Percentiles rank a stretch among this genome's conserved stretches.
Evolutionary conservation across 2,113 vertebrate genomes (phyloP).

Genomic region (Alosa alosa): DNA sequence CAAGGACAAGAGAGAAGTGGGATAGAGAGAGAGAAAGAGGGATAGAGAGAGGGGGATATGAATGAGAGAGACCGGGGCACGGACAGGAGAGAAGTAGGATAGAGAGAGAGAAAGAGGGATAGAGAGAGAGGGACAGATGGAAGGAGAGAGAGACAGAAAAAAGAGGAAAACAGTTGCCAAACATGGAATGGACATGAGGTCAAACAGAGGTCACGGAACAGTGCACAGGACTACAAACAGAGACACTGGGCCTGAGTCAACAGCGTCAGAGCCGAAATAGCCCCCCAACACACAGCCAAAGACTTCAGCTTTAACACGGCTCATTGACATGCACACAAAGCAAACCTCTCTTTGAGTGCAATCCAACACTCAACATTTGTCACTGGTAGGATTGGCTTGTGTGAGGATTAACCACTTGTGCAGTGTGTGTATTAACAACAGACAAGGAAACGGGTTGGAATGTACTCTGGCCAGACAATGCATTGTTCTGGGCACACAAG

Average conservation of each 20-base stretch:
- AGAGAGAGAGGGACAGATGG: neutral
- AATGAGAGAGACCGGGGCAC: neutral
- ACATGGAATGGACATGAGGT: slow-evolving; percentile 45
- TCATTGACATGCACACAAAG: neutral
- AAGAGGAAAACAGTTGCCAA: slow-evolving; percentile 54
- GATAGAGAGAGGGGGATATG: neutral
- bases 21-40: neutral
- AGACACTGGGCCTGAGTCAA: neutral
- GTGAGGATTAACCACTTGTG: neutral
- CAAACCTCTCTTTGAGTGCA: neutral
- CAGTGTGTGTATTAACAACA: neutral
- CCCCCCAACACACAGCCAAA: neutral
- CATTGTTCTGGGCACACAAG: neutral
- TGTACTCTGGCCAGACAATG: neutral
- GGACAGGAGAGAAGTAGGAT: slow-evolving; percentile 32
- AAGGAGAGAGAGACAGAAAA: slow-evolving; percentile 28
- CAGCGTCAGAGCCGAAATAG: neutral
- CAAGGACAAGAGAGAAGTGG: slow-evolving; percentile 34
- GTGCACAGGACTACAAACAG: slow-evolving; percentile 12
- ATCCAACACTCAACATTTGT: neutral
- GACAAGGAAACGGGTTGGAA: neutral
- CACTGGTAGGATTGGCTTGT: neutral
- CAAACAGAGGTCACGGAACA: slow-evolving; percentile 33
- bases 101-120: neutral
- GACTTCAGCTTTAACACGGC: neutral